These are phyloP conservation scores for Drosophila grimshawi DNA, from an alignment of 1,140 invertebrate species.

Conservation along the genomic window DNA sequence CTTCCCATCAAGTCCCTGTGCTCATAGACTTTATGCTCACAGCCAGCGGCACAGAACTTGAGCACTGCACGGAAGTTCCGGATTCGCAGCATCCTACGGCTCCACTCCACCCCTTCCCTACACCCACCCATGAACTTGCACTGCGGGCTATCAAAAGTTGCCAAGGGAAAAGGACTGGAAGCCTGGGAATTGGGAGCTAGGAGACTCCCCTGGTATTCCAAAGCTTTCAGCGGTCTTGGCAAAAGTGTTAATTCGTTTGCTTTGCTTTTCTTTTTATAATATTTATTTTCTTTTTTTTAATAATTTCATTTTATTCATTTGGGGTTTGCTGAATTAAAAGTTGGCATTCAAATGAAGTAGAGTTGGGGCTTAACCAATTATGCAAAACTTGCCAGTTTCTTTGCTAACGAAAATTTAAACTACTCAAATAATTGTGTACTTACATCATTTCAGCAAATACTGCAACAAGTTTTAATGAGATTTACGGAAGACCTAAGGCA, in stretches of 20 bases:
- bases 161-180: neutral
- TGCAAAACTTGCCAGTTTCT: constrained; percentile 30
- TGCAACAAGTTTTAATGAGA: constrained; percentile 20
- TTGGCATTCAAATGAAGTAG: constrained; percentile 58
- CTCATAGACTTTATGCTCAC: constrained; percentile 51
- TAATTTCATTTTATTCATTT: constrained; percentile 69
- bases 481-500: neutral
- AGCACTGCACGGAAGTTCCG: constrained; percentile 78
- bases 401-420: constrained; percentile 49
- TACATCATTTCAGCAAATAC: neutral
- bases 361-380: constrained; percentile 62
- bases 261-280: constrained; percentile 58
- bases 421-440: neutral
- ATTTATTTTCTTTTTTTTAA: constrained; percentile 42
- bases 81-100: constrained; percentile 42
- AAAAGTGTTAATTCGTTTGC: constrained; percentile 78
- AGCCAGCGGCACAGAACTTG: constrained; percentile 72
- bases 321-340: constrained; percentile 65
- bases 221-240: constrained; percentile 19
- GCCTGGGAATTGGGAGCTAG: neutral
- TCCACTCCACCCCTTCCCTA: neutral
- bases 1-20: constrained; percentile 5
- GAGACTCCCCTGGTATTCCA: neutral
- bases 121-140: constrained; percentile 44
- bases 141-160: constrained; percentile 52